Base-by-base conservation (phyloP, 2,888 invertebrate genomes). In the Lissonota sp. region DNA sequence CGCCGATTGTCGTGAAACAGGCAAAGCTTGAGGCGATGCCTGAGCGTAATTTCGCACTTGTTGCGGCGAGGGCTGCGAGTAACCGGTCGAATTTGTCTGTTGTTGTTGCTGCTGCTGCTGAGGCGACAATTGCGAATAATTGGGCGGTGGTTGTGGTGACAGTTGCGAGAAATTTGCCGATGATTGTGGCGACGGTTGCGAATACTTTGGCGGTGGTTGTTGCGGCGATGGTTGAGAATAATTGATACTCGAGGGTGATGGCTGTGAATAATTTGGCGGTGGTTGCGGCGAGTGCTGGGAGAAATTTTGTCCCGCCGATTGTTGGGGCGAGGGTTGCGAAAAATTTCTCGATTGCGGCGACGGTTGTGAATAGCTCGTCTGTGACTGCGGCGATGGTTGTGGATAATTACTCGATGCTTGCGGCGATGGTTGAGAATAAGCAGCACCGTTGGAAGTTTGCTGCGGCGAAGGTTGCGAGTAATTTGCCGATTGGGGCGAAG, bases 51-150 rank as follows among this genome's bases (percentile, higher is more conserved):
- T 85, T 5, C 79, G 80, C 16, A 64, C 71, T 69, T 66, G 80
- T 49, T 88, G 86, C 5, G 87, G 85, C 6, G 86, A 86, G 5
- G 85, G 84, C 62, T 89, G 88, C 49, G 88, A 86, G 70, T 87
- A 89, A 26, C 85, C 88, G 7, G 90, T 82, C 6, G 88, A 55
- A 83, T 37, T 85, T 80, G 78, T 86, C 87, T 6, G 89, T 85
- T 6, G 88, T 85, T 42, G 80, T 74, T 80, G 92, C 93, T 79
- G 94, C 94, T 85, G 63, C 51, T 94, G 94, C 87, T 94, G 95
- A 0, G 94, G 93, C 62, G 93, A 93, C 77, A 93, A 94, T 51
- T 93, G 93, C 84, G 93, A 93, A 63, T 93, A 93, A 57, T 93
- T 93, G 53, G 84, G 79, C 6, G 82, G 83, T 12, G 85, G 70